These are phyloP conservation scores for Polietes domitor DNA, from an alignment of 2,888 invertebrate species.

Conservation along the genomic window DNA sequence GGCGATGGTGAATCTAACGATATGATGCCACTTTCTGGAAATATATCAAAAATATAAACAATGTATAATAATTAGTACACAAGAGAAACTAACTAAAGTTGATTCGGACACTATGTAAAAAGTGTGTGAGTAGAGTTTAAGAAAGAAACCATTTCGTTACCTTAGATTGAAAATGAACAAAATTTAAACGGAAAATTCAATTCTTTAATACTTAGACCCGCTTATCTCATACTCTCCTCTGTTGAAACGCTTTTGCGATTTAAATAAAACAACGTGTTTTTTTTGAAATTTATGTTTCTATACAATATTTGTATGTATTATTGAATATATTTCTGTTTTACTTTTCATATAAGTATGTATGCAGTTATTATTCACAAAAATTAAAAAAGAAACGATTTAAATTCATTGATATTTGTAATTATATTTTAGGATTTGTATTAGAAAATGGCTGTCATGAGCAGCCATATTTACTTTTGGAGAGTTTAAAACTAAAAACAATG, in stretches of 20 bases:
- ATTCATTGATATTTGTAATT: slow-evolving; percentile 10
- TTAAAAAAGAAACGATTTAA: slow-evolving; percentile 32
- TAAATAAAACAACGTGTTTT: slow-evolving; percentile 68
- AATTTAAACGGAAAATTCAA: slow-evolving; percentile 26
- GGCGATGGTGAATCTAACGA: slow-evolving; percentile 77
- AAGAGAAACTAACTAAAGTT: background rate
- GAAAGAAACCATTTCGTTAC: slow-evolving; percentile 72
- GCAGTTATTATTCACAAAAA: background rate
- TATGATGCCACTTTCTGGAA: slow-evolving; percentile 72
- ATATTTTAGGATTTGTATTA: slow-evolving; percentile 25
- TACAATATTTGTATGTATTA: slow-evolving; percentile 50
- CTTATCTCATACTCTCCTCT: slow-evolving; percentile 1
- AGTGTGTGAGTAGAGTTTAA: slow-evolving; percentile 31
- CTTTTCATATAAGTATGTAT: slow-evolving; percentile 36
- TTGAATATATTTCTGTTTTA: slow-evolving; percentile 15
- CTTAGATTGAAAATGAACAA: slow-evolving; percentile 54
- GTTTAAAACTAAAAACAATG: slow-evolving; percentile 44
- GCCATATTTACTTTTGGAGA: slow-evolving; percentile 23
- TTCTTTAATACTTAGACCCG: slow-evolving; percentile 23
- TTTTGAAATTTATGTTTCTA: slow-evolving; percentile 45
- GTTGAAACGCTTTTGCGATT: background rate
- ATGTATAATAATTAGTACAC: slow-evolving; percentile 40
- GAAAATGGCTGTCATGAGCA: slow-evolving; percentile 23
- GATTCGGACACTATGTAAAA: too few relatives aligned
- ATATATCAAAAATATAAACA: slow-evolving; percentile 53